These are phyloP conservation scores for Parelbella ahira DNA, from an alignment of 2,888 invertebrate species.

Conservation along the genomic window DNA sequence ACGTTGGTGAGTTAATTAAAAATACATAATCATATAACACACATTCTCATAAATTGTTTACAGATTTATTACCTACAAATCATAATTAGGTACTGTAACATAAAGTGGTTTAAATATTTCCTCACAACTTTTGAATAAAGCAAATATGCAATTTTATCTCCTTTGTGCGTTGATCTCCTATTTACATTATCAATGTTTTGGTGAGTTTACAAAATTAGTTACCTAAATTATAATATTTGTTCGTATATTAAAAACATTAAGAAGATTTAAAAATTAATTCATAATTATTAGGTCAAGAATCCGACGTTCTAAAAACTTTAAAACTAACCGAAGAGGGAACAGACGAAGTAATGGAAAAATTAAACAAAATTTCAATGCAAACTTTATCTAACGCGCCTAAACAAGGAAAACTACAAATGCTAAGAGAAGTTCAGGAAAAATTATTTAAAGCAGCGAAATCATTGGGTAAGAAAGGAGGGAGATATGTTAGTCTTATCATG, in stretches of 20 bases:
- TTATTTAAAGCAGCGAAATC: conserved; percentile 31
- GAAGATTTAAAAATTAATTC: too few relatives aligned
- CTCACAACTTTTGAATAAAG: too few relatives aligned
- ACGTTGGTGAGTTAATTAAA: too few relatives aligned
- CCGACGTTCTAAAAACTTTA: too few relatives aligned
- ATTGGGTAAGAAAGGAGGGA: conserved; percentile 39
- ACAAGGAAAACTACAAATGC: conserved; percentile 25
- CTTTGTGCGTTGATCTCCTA: neutral
- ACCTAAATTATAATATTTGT: too few relatives aligned
- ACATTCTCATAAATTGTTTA: too few relatives aligned
- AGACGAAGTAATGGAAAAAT: conserved; percentile 23
- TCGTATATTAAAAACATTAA: too few relatives aligned
- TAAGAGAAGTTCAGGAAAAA: conserved; percentile 26
- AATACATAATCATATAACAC: too few relatives aligned
- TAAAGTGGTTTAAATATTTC: too few relatives aligned
- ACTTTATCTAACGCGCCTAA: conserved; percentile 19
- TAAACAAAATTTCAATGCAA: conserved; percentile 21
- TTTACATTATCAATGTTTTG: conserved; percentile 1
- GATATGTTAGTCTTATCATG: conserved; percentile 52
- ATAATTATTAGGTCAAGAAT: too few relatives aligned
- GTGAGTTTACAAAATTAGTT: conserved; percentile 5
- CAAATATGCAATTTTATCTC: conserved; percentile 2
- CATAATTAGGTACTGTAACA: too few relatives aligned
- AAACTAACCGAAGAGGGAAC: conserved; percentile 3
- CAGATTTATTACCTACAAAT: too few relatives aligned